These are phyloP conservation scores for Tiphia femorata DNA, from an alignment of 2,888 invertebrate genomes.

Conservation along the genomic window DNA sequence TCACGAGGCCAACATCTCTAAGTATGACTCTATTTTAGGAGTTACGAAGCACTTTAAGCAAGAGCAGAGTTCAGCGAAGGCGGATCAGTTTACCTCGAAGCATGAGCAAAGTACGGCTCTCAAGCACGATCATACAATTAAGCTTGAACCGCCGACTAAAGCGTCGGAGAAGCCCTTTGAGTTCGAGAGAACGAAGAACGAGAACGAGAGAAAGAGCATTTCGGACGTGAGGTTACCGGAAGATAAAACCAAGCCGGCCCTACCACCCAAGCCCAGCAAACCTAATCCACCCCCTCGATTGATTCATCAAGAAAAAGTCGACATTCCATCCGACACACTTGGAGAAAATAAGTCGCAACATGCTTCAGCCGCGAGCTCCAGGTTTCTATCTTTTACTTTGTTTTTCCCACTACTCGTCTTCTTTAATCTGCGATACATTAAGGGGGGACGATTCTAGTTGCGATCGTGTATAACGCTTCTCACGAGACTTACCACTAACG, in stretches of 20 bases:
- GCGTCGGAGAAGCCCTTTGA: slow-evolving; percentile 58
- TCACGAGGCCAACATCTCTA: slow-evolving; percentile 31
- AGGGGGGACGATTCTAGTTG: too few species aligned
- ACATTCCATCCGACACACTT: too few species aligned
- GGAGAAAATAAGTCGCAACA: too few species aligned
- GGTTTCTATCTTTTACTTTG: too few species aligned
- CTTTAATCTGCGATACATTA: too few species aligned
- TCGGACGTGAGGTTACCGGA: slow-evolving; percentile 52
- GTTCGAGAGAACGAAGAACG: slow-evolving; percentile 54
- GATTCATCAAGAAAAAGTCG: slow-evolving; percentile 62
- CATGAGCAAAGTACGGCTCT: slow-evolving; percentile 38
- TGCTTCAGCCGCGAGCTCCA: too few species aligned
- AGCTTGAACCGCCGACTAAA: slow-evolving; percentile 58
- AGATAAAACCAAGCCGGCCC: slow-evolving; percentile 77
- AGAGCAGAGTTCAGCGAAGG: slow-evolving; percentile 44
- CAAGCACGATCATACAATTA: slow-evolving; percentile 55
- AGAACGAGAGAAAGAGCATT: slow-evolving; percentile 49
- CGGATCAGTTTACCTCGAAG: slow-evolving; percentile 24
- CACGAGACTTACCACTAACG: too few species aligned
- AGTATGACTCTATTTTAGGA: slow-evolving; percentile 35
- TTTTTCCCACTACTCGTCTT: too few species aligned
- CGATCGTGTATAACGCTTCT: too few species aligned
- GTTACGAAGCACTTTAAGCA: slow-evolving; percentile 45
- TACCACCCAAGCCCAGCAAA: slow-evolving; percentile 83
- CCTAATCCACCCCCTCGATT: slow-evolving; percentile 66